Base-by-base conservation (phyloP, 1,140 invertebrate species). In the Maconellicoccus hirsutus region DNA sequence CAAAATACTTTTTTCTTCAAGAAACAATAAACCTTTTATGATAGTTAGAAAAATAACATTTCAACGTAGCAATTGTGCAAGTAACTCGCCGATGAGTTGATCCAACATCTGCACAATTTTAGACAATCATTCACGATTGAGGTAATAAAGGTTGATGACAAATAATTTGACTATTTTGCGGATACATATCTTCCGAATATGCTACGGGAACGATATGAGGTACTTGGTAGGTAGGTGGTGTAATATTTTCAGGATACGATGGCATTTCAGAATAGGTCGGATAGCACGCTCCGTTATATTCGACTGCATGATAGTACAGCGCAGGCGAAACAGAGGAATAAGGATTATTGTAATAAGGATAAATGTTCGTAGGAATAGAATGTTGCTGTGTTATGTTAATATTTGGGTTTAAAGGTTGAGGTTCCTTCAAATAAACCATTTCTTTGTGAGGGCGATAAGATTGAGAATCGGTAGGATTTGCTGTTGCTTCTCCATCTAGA, bases 71-170 rank as follows among this genome's bases (percentile, higher is more conserved):
- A n/a, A n/a, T n/a, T n/a, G n/a, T n/a, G n/a, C n/a, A n/a, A n/a
- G n/a, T n/a, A n/a, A n/a, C n/a, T n/a, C n/a, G n/a, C n/a, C n/a
- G n/a, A n/a, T n/a, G n/a, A n/a, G n/a, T n/a, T n/a, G n/a, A n/a
- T n/a, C n/a, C n/a, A n/a, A n/a, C n/a, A n/a, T n/a, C n/a, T n/a
- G n/a, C n/a, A n/a, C n/a, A n/a, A n/a, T n/a, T n/a, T n/a, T n/a
- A n/a, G n/a, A n/a, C n/a, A n/a, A n/a, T 52, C n/a, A 52, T 2
- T 52, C n/a, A 52, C n/a, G 42, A 52, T 19, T 52, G 12, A 8
- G 61, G 61, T 23, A 66, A 23, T 22, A 66, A 3, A 66, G 61
- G 61, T 23, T 26, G 59, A n/a, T n/a, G 52, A 26, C 61, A 66
- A 66, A 66, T 66, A 66, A 66, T 26, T 25, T 66, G 61, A 12